These are phyloP conservation scores for Malurus leucopterus DNA, from an alignment of 2,797 vertebrate species.

Conservation along the genomic window DNA sequence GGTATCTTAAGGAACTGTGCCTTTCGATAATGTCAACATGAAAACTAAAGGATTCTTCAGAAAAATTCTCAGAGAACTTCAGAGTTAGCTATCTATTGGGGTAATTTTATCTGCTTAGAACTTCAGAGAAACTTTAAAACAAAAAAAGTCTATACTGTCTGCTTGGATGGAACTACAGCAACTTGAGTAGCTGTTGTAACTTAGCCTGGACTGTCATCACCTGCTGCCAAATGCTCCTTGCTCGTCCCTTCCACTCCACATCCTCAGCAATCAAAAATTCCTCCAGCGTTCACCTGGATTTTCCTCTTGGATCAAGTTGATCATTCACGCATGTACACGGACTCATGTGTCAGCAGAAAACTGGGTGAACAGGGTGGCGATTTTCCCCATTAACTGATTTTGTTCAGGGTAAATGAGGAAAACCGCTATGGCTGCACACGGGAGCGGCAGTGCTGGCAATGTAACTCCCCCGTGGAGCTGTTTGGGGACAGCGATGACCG, in stretches of 20 bases:
- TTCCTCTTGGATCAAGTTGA: not conserved
- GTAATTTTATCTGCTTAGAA: not conserved
- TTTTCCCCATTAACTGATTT: not conserved
- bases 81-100: not conserved
- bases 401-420: not conserved
- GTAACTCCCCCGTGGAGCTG: not conserved
- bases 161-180: not conserved
- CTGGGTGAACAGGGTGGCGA: not conserved
- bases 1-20: not conserved
- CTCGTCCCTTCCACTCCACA: not conserved
- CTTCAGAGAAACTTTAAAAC: not conserved
- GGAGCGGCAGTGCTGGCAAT: not conserved
- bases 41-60: not conserved
- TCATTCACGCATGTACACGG: not conserved
- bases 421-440: not conserved
- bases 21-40: not conserved
- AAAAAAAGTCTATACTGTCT: not conserved
- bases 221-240: not conserved
- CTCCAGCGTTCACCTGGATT: not conserved
- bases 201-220: not conserved
- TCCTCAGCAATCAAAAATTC: not conserved
- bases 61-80: not conserved
- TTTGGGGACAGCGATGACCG: not conserved
- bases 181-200: not conserved
- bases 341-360: not conserved